A percentile compares a stretch with the other conserved stretches of the same genome.
phyloP scores from a whole-genome alignment of 2,888 invertebrate genomes.

The Eurois occulta region DNA sequence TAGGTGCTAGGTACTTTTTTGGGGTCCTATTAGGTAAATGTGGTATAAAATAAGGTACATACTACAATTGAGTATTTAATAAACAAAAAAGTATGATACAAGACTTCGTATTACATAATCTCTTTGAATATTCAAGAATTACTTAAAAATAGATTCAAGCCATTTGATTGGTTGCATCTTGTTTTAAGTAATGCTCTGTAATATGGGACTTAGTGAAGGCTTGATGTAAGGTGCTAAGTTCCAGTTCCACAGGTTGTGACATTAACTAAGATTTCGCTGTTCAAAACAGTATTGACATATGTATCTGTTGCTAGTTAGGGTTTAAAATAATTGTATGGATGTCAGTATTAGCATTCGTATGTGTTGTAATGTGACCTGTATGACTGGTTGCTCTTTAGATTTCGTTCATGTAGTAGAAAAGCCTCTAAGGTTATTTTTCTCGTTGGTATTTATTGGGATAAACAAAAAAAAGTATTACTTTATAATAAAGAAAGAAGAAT shows the following conservation, averaged over 20 bases:
- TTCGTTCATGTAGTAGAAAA: background rate
- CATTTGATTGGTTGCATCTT: background rate
- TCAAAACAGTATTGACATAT: conserved; percentile 28
- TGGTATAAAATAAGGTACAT: no score
- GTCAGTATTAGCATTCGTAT: background rate
- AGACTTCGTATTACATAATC: background rate
- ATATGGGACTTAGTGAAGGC: background rate
- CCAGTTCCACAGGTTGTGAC: background rate
- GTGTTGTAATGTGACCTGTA: conserved; percentile 7
- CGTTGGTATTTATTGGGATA: background rate
- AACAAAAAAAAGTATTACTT: no score
- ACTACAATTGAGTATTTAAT: no score
- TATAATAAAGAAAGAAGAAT: background rate
- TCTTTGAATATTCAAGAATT: background rate
- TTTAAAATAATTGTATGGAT: conserved; percentile 15
- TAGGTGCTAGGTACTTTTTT: no score
- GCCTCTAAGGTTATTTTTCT: background rate
- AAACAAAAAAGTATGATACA: no score
- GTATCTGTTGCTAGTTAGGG: conserved; percentile 10
- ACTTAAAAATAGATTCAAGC: background rate
- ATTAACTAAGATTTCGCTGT: conserved; percentile 4
- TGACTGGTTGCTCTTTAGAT: background rate
- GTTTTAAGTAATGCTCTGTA: background rate
- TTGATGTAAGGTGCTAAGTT: background rate
- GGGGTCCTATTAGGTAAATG: no score